Evolutionary conservation across 2,113 vertebrate species (phyloP).

Genomic region (Pseudorasbora parva): DNA sequence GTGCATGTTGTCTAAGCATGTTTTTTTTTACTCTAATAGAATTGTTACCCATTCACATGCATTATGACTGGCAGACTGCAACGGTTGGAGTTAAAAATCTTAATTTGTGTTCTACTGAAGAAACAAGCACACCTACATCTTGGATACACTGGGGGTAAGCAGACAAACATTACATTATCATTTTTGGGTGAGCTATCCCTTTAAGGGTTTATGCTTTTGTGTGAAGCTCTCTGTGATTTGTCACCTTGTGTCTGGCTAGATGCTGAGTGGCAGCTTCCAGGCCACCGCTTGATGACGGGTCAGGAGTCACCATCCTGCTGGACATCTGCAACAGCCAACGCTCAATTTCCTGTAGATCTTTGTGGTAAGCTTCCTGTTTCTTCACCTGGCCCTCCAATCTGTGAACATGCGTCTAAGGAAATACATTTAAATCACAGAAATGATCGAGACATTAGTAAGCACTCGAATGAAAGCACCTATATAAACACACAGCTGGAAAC

Average conservation of each 20-base stretch:
- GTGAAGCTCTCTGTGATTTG: slow-evolving; percentile 15
- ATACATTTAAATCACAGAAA: slow-evolving; percentile 11
- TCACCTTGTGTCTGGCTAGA: slow-evolving; percentile 93
- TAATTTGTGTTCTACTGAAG: too few relatives aligned
- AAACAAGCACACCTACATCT: too few relatives aligned
- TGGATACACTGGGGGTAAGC: too few relatives aligned
- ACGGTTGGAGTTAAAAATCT: too few relatives aligned
- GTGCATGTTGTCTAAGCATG: too few relatives aligned
- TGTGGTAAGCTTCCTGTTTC: slow-evolving; percentile 92
- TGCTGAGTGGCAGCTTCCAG: slow-evolving; percentile 93
- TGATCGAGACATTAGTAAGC: background rate
- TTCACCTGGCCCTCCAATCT: slow-evolving; percentile 84
- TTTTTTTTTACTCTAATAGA: too few relatives aligned
- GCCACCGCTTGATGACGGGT: slow-evolving; percentile 81
- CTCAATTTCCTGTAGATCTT: slow-evolving; percentile 91
- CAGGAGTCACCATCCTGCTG: slow-evolving; percentile 87
- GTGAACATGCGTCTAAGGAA: slow-evolving; percentile 78
- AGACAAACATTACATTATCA: too few relatives aligned
- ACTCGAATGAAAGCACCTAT: slow-evolving; percentile 3
- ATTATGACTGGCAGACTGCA: too few relatives aligned
- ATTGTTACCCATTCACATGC: too few relatives aligned
- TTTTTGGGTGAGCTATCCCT: too few relatives aligned
- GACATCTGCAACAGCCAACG: slow-evolving; percentile 98
- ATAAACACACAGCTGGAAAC: slow-evolving; percentile 30
- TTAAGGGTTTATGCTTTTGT: background rate